Base-by-base conservation (phyloP, 2,797 vertebrate species). In the Manis pentadactyla region DNA sequence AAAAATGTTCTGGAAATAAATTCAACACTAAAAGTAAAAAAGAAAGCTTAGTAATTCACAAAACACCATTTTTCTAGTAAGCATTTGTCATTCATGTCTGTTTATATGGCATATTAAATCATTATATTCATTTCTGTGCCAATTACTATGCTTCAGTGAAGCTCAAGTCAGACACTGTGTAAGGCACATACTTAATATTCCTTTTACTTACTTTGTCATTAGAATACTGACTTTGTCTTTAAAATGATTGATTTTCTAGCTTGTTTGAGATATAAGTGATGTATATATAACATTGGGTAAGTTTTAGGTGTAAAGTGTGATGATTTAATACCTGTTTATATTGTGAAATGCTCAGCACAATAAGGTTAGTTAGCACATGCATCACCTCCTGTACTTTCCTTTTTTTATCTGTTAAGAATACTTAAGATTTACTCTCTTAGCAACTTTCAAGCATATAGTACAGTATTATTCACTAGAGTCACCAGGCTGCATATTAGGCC, bases 1-100 rank as follows among this genome's bases (percentile, higher is more conserved):
- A 84, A 71, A 77, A 92, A 77, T 88, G 29, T 51, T 85, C 64
- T 85, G n/a, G 37, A 88, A 92, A 87, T 68, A 87, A 73, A 71
- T 39, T 64, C 2, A 79, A n/a, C 17, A 59, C 29, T 75, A 53
- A 68, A 85, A 90, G 7, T 75, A 75, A 77, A 61, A 71, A 29
- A 18, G n/a, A 66, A 53, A 55, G 9, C 21, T 87, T 77, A 39
- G 42, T 87, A 71, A 88, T 92, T 79, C n/a, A 88, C 2, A 59
- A 83, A 71, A 51, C 5, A 34, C 12, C n/a, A 25, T 37, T 77
- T 94, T 96, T 87, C n/a, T 64, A 83, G 55, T 21, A 79, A 69
- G 34, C 3, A 11, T 57, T 84, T 88, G 10, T 18, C 49, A 66
- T 88, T 94, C n/a, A 2, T 84, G 34, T 5, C 4, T 23, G 59